Percentiles rank a stretch among this genome's conserved stretches.
phyloP scores from a whole-genome alignment of 1,140 invertebrate genomes.

The Aphaenogaster rudis region DNA sequence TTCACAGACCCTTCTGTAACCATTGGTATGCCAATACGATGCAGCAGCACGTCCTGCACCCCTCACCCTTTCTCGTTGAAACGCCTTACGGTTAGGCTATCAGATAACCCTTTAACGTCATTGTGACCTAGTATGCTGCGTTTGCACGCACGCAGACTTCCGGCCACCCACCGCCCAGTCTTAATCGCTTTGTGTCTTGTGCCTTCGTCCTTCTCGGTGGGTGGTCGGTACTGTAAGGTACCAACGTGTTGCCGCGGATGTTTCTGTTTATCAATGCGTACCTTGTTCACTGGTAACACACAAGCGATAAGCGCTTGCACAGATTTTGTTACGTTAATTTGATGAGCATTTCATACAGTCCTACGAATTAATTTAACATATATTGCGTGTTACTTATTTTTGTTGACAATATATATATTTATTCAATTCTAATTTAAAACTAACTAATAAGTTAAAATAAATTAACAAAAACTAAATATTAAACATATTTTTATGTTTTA shows the following conservation, averaged over 20 bases:
- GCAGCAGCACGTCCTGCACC: conserved; percentile 51
- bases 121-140: conserved; percentile 79
- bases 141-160: conserved; percentile 78
- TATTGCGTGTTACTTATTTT: neutral
- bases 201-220: conserved; percentile 61
- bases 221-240: conserved; percentile 72
- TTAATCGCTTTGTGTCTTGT: conserved; percentile 77
- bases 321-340: conserved; percentile 5
- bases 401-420: neutral
- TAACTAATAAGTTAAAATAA: neutral
- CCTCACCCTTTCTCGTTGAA: conserved; percentile 48
- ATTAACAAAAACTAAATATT: neutral
- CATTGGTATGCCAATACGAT: conserved; percentile 78
- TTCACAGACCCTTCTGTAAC: conserved; percentile 66
- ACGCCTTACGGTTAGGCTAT: conserved; percentile 72
- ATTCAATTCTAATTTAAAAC: neutral
- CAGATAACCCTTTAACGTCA: conserved; percentile 79
- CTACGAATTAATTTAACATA: neutral
- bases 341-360: neutral
- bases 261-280: conserved; percentile 36
- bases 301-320: neutral
- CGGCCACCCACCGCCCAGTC: conserved; percentile 61
- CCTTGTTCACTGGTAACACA: neutral
- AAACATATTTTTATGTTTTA: neutral
- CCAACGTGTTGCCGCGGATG: conserved; percentile 56